A percentile compares a stretch with the other conserved stretches of the same genome.
phyloP scores from a whole-genome alignment of 1,140 invertebrate genomes.

The Tenebrio molitor region DNA sequence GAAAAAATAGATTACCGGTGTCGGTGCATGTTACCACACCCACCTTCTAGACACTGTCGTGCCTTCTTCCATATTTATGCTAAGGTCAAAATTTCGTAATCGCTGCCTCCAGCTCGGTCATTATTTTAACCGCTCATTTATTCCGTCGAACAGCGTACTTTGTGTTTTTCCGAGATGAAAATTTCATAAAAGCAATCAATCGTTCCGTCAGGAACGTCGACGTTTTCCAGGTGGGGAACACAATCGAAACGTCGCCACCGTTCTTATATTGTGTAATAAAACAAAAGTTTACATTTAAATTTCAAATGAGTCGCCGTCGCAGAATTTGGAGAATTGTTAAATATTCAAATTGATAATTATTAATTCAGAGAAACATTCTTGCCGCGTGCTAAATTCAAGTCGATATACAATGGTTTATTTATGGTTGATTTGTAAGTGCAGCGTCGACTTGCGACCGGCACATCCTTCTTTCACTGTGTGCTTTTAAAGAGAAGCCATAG shows the following conservation, averaged over 20 bases:
- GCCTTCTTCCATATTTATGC: neutral
- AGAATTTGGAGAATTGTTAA: slow-evolving; percentile 18
- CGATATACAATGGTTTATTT: slow-evolving; percentile 15
- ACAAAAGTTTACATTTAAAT: slow-evolving; percentile 27
- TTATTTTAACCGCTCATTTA: neutral
- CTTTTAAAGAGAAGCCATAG: slow-evolving; percentile 31
- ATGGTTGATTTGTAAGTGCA: slow-evolving; percentile 23
- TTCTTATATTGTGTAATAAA: slow-evolving; percentile 10
- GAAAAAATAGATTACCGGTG: neutral
- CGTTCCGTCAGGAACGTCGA: neutral
- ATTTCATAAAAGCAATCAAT: slow-evolving; percentile 16
- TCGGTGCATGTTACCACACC: neutral
- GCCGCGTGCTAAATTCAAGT: neutral
- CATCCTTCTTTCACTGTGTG: slow-evolving; percentile 31
- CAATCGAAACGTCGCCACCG: neutral
- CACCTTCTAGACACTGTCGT: neutral
- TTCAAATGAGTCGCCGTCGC: neutral
- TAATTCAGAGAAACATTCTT: slow-evolving; percentile 16
- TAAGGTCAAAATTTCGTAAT: neutral
- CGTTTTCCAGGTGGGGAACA: neutral
- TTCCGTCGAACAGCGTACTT: no score
- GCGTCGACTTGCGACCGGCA: neutral
- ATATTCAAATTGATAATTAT: slow-evolving; percentile 15
- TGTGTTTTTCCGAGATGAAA: neutral
- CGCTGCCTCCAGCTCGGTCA: neutral